Evolutionary conservation across 1,140 invertebrate genomes (phyloP).

Genomic region (Dufourea novaeangliae): DNA sequence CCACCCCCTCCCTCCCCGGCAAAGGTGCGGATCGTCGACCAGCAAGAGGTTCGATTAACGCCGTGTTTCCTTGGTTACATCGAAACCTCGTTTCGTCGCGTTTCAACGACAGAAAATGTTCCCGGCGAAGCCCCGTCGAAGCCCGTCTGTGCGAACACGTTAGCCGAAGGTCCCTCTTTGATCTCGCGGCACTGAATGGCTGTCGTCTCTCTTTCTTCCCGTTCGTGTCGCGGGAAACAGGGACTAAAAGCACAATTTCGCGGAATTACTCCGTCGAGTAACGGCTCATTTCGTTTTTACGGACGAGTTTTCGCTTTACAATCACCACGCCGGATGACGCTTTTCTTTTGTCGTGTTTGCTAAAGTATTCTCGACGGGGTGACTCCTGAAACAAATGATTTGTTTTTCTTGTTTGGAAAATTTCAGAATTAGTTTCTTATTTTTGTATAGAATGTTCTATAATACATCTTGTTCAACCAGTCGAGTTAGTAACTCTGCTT

Average conservation of each 20-base stretch:
- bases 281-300: slow-evolving; percentile 11
- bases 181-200: slow-evolving; percentile 1
- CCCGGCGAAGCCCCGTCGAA: not conserved
- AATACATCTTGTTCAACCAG: no score
- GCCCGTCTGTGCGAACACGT: not conserved
- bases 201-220: not conserved
- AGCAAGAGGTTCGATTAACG: slow-evolving; percentile 14
- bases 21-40: slow-evolving; percentile 3
- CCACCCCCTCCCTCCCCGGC: no score
- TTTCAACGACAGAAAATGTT: not conserved
- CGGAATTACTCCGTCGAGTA: slow-evolving; percentile 11
- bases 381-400: no score
- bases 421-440: no score
- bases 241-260: slow-evolving; percentile 21
- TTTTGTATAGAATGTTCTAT: no score
- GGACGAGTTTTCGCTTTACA: slow-evolving; percentile 10
- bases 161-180: not conserved
- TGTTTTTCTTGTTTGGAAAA: no score
- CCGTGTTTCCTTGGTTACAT: not conserved
- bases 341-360: not conserved
- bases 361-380: no score
- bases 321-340: not conserved
- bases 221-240: not conserved
- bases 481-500: no score
- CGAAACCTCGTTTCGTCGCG: not conserved